A percentile compares a stretch with the other conserved stretches of the same genome.
Conservation (phyloP, 2,797 vertebrate genomes). For the Australoheros facetus region DNA sequence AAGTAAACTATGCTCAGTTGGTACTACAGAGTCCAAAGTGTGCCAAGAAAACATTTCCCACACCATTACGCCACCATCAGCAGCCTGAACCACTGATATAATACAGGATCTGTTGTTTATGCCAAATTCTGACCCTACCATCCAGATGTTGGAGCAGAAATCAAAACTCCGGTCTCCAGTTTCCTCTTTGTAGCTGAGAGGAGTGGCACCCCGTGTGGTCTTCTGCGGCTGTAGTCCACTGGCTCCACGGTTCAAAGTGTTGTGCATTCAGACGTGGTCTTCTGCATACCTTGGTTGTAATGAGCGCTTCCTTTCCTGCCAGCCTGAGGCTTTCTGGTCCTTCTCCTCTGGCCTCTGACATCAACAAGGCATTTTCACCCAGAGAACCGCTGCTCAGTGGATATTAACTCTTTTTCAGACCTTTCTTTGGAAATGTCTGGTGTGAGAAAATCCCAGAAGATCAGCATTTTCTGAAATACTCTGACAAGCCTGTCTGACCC, state of each 20-base stretch:
- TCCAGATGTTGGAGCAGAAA: not conserved
- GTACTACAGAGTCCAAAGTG: no score
- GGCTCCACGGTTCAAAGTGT: fast-evolving
- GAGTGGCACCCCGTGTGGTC: not conserved
- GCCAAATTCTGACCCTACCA: not conserved
- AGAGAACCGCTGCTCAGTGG: no score
- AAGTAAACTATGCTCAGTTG: not conserved
- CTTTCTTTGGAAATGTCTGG: not conserved
- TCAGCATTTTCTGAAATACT: not conserved
- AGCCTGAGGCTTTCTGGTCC: no score
- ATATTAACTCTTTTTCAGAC: not conserved
- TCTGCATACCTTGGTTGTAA: no score
- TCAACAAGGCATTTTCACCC: no score
- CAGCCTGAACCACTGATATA: not conserved
- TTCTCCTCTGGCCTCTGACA: no score
- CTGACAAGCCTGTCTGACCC: not conserved
- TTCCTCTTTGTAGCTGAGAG: not conserved
- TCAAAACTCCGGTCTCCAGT: not conserved
- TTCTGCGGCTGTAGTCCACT: not conserved
- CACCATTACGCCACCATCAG: not conserved
- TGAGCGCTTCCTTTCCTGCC: no score
- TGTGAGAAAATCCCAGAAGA: not conserved
- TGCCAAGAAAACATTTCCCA: not conserved
- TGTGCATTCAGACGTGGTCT: no score
- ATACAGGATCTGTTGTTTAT: no score